phyloP scores from a whole-genome alignment of 1,140 invertebrate species.

The Cylas formicarius region DNA sequence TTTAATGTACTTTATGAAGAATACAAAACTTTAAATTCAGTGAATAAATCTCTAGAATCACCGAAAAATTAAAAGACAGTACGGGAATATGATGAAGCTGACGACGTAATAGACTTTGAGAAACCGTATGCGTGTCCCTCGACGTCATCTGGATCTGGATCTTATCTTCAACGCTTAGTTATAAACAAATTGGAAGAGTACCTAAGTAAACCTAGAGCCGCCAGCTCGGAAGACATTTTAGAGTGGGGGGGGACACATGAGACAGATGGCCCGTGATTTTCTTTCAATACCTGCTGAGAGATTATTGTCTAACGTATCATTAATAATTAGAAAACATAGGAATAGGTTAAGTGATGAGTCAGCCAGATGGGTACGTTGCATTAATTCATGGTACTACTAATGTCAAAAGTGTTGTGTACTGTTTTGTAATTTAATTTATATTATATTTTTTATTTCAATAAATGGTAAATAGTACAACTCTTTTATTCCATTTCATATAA shows the following conservation, averaged over 20 bases:
- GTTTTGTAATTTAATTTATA: too few species aligned
- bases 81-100: slow-evolving; percentile 31
- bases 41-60: too few species aligned
- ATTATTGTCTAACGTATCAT: slow-evolving; percentile 31
- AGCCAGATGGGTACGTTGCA: slow-evolving; percentile 20
- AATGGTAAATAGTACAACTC: too few species aligned
- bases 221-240: slow-evolving; percentile 25
- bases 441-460: too few species aligned
- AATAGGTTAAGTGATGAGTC: slow-evolving; percentile 29
- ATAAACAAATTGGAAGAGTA: slow-evolving; percentile 32
- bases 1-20: slow-evolving; percentile 6
- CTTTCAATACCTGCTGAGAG: slow-evolving; percentile 30
- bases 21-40: too few species aligned
- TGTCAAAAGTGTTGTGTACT: too few species aligned
- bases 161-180: too few species aligned
- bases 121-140: slow-evolving; percentile 32
- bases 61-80: too few species aligned
- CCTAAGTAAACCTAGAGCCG: slow-evolving; percentile 30
- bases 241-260: slow-evolving; percentile 30
- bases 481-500: too few species aligned
- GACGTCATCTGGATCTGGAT: slow-evolving; percentile 30
- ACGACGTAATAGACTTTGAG: slow-evolving; percentile 36
- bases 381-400: slow-evolving; percentile 25
- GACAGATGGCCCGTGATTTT: slow-evolving; percentile 40
- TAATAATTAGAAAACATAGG: slow-evolving; percentile 29